Percentiles rank a stretch among this genome's conserved stretches.
phyloP scores from a whole-genome alignment of 37 sponge, comb jelly and placozoan species.

The Mnemiopsis leidyi region DNA sequence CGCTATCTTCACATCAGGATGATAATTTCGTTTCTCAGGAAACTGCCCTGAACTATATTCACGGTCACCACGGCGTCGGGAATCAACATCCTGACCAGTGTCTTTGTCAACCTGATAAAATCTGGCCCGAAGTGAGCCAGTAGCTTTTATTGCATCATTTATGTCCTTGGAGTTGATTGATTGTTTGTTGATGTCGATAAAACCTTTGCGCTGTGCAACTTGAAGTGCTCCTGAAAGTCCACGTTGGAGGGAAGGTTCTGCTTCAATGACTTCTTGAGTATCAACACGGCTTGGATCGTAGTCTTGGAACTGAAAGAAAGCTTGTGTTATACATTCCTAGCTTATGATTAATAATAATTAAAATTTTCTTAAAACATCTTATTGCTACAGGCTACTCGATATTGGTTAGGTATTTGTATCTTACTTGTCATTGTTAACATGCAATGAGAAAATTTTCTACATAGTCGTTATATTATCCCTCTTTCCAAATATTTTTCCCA shows the following conservation, averaged over 20 bases:
- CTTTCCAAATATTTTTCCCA: too few species aligned
- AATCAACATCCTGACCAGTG: slow-evolving; percentile 34
- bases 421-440: too few species aligned
- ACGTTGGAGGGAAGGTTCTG: slow-evolving; percentile 77
- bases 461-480: too few species aligned
- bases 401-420: too few species aligned
- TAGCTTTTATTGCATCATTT: slow-evolving; percentile 41
- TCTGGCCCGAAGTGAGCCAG: slow-evolving; percentile 20
- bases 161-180: slow-evolving; percentile 39
- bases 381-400: too few species aligned
- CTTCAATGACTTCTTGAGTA: slow-evolving; percentile 69
- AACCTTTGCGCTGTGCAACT: slow-evolving; percentile 86
- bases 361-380: background rate
- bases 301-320: slow-evolving; percentile 60
- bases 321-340: too few species aligned
- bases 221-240: slow-evolving; percentile 84
- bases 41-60: slow-evolving; percentile 66
- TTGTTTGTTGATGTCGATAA: slow-evolving; percentile 69
- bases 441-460: too few species aligned
- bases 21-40: slow-evolving; percentile 88
- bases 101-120: slow-evolving; percentile 23
- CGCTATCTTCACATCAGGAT: slow-evolving; percentile 81
- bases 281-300: slow-evolving; percentile 45
- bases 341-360: background rate
- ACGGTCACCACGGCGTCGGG: background rate